Evolutionary conservation across 2,113 vertebrate species (phyloP).

Genomic region (Talpa occidentalis): DNA sequence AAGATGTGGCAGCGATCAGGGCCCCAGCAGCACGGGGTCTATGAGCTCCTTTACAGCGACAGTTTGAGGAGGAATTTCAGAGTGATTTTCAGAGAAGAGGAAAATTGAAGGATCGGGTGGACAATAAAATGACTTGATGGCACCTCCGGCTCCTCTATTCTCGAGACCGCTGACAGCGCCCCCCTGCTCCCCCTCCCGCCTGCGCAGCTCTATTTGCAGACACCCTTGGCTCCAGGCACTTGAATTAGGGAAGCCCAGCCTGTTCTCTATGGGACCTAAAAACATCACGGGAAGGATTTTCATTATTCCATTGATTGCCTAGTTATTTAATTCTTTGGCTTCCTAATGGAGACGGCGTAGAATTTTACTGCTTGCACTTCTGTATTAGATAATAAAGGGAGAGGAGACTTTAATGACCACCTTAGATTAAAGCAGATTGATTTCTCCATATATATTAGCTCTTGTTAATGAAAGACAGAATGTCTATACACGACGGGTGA

Average conservation of each 20-base stretch:
- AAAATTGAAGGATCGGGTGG: not conserved
- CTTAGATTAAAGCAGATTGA: slow-evolving; percentile 66
- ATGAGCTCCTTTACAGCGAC: not conserved
- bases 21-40: fast-evolving
- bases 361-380: slow-evolving; percentile 77
- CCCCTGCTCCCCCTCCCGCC: fast-evolving
- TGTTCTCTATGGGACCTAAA: slow-evolving; percentile 71
- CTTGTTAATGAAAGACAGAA: slow-evolving; percentile 51
- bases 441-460: slow-evolving; percentile 60
- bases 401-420: slow-evolving; percentile 60
- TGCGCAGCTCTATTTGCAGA: not conserved
- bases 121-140: not conserved
- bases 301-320: slow-evolving; percentile 63
- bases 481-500: slow-evolving; percentile 40
- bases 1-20: not conserved
- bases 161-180: not conserved
- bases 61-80: not conserved
- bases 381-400: slow-evolving; percentile 61
- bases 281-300: slow-evolving; percentile 77
- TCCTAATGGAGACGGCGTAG: slow-evolving; percentile 71
- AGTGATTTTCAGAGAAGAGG: not conserved
- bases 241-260: slow-evolving; percentile 65
- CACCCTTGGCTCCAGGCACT: not conserved
- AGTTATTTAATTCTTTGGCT: slow-evolving; percentile 77
- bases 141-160: not conserved